phyloP scores from a whole-genome alignment of 2,113 vertebrate genomes.

The Elachura formosa region DNA sequence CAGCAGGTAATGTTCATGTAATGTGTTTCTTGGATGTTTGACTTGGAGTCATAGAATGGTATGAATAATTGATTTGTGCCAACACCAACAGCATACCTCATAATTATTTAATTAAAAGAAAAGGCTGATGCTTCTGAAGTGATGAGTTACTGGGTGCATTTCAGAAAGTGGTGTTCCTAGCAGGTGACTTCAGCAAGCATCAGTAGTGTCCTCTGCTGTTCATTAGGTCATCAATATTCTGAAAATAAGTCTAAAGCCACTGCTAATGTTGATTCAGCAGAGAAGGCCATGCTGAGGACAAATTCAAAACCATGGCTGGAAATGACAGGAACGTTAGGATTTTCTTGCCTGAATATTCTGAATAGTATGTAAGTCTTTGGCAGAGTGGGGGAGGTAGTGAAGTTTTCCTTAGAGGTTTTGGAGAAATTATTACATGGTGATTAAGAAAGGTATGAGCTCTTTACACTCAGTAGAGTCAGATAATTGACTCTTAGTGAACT shows the following conservation, averaged over 20 bases:
- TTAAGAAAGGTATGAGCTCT: neutral
- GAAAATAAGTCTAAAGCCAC: neutral
- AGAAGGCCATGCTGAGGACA: neutral
- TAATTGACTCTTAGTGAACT: neutral
- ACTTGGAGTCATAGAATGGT: neutral
- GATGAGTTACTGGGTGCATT: neutral
- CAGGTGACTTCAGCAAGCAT: neutral
- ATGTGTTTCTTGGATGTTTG: conserved; percentile 27
- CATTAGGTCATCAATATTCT: neutral
- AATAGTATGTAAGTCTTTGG: neutral
- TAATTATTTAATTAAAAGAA: conserved; percentile 31
- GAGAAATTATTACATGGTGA: neutral
- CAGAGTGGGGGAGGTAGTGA: neutral
- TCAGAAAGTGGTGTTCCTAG: neutral
- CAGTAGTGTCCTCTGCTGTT: neutral
- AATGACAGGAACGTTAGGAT: neutral
- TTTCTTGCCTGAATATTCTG: neutral
- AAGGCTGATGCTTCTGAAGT: neutral
- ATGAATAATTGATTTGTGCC: conserved; percentile 48
- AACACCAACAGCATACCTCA: conserved; percentile 43
- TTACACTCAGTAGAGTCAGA: neutral
- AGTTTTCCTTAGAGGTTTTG: neutral
- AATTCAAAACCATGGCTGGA: neutral
- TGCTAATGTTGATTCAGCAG: neutral
- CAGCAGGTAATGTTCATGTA: neutral